Evolutionary conservation across 2,797 vertebrate genomes (phyloP).

Genomic region (Macropus fuliginosus): DNA sequence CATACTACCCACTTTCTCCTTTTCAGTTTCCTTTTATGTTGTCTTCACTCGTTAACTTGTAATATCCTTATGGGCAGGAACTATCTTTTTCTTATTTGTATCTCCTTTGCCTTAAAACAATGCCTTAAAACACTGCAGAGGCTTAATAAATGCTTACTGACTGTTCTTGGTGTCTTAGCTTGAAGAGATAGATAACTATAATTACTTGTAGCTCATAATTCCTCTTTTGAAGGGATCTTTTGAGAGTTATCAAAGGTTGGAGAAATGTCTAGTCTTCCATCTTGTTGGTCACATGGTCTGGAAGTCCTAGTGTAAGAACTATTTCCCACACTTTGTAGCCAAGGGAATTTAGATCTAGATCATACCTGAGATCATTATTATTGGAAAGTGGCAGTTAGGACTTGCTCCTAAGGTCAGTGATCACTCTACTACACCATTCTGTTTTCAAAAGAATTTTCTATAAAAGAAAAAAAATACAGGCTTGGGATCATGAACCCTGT

Average conservation of each 20-base stretch:
- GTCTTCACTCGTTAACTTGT: neutral
- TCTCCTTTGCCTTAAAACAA: neutral
- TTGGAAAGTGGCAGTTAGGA: neutral
- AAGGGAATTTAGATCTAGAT: neutral
- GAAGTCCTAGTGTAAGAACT: neutral
- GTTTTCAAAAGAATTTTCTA: neutral
- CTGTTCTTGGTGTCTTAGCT: neutral
- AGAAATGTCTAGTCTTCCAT: neutral
- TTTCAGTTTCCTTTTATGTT: neutral
- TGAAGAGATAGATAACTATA: neutral
- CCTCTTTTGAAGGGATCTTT: neutral
- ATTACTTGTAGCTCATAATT: neutral
- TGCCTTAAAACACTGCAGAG: neutral
- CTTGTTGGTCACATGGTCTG: neutral
- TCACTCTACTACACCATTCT: neutral
- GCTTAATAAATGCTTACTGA: neutral
- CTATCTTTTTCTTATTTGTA: neutral
- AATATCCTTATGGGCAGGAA: neutral
- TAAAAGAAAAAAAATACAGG: neutral
- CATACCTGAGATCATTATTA: neutral
- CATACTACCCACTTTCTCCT: neutral
- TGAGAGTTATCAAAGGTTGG: neutral
- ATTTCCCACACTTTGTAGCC: neutral
- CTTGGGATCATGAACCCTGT: neutral
- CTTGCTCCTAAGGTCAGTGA: neutral